Evolutionary conservation across 2,113 vertebrate species (phyloP), one percentile per base, ranked within the genome.

Genomic region (Chionodraco myersi): DNA sequence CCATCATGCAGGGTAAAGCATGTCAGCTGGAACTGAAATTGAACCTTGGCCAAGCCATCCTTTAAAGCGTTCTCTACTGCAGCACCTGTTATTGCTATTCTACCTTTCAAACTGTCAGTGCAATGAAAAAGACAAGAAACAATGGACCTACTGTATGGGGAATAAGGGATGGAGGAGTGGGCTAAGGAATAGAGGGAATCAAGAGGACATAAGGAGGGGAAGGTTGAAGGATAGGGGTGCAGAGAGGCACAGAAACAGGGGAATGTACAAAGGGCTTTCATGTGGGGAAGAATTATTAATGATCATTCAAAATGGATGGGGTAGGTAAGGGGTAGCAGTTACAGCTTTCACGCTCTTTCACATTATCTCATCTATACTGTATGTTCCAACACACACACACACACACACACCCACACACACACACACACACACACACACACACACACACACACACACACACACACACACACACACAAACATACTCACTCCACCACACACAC

Each of bases 231-330:
- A 49, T 53, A 64, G 11, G 36, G 45, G 18, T 57, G 18, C 30
- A n/a, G 26, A n/a, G 12, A 53, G 49, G 34, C 18, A 47, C 18
- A 56, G 34, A 4, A 44, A 21, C 15, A 77, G 12, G 16, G 56
- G 36, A 48, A 82, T 53, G 64, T 6, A 51, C 15, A 65, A 62
- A 62, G 34, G 57, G 36, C 23, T 72, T 74, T 73, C 44, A 68
- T 70, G 66, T 57, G 64, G 23, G 59, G 76, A 77, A 70, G 30
- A 77, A 61, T 78, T n/a, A 73, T 64, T 44, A 6, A 64, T 36
- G 58, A 53, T 51, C 21, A 85, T 45, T n/a, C 30, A 65, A 84
- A 68, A 77, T 73, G 49, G 82, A 77, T 59, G 64, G 51, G 68
- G 5, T 7, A 45, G 52, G 62, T 15, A 44, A 71, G 53, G 49